Evolutionary conservation across 2,113 vertebrate genomes (phyloP), one percentile per base, ranked within the genome.

Genomic region (Chrysemys picta): DNA sequence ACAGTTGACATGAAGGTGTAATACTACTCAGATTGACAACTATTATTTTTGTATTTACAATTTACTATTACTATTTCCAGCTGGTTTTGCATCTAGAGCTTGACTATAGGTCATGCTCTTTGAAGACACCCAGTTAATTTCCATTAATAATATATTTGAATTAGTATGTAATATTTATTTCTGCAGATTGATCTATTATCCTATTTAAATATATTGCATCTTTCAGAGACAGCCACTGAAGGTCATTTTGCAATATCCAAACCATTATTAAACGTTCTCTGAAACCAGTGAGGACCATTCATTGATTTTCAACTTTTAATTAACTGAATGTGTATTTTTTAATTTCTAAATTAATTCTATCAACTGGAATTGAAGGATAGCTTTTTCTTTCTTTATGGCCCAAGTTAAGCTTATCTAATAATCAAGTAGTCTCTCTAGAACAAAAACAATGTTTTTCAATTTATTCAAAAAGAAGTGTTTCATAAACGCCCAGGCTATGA

Each of bases 161-260:
- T 76, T 45, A 8, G 42, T 25, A 75, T 97, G 96, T 93, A 86
- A 85, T 92, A 94, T 97, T 98, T 98, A 98, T 98, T 97, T 93
- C 91, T 62, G 53, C 84, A 69, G 87, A 98, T 98, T 98, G 95
- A 98, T 98, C 38, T 45, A 94, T 76, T 83, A 89, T 96, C 96
- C 96, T 98, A 97, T 98, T 98, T 97, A 97, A 98, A 95, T 93
- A 96, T 98, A 97, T 98, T 98, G 97, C 98, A 97, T 98, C 91
- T 96, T 95, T 95, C 95, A 97, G 97, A 96, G 89, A 97, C 96
- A 98, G 97, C 91, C 93, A 96, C 94, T 90, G 95, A 98, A 95
- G 97, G 85, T 96, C 92, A 93, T 93, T 96, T 93, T 84, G 96
- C 93, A 97, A 97, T 81, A 76, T 9, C 45, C 56, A 42, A 16